These are phyloP conservation scores for Leucoraja ocellata DNA, from an alignment of 2,797 vertebrate genomes.

Conservation along the genomic window DNA sequence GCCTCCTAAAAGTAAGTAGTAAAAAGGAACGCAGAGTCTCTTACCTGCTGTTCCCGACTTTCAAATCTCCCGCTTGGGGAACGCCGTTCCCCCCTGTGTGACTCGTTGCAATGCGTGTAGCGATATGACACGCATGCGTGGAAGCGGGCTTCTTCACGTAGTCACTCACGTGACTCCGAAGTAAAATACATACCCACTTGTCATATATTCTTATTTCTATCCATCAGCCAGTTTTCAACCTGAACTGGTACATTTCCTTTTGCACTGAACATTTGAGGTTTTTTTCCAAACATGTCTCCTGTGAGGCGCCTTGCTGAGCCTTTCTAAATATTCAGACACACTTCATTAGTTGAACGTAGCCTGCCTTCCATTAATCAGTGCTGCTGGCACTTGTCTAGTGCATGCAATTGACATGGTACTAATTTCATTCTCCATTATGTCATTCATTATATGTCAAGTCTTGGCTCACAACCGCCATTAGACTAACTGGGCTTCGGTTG, in stretches of 20 bases:
- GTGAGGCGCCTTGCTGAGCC: background rate
- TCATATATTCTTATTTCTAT: background rate
- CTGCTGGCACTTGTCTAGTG: background rate
- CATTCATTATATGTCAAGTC: background rate
- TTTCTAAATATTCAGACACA: background rate
- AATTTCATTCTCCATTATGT: background rate
- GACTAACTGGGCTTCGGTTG: too few species aligned
- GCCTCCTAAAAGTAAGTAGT: too few species aligned
- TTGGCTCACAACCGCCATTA: background rate
- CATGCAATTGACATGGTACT: background rate
- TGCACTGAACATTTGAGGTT: background rate
- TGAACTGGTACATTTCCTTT: background rate
- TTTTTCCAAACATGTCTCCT: background rate
- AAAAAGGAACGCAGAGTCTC: too few species aligned
- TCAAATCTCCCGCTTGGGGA: too few species aligned
- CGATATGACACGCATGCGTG: too few species aligned
- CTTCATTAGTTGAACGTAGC: background rate
- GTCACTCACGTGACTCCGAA: too few species aligned
- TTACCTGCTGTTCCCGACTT: too few species aligned
- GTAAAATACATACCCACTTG: background rate
- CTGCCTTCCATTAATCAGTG: background rate
- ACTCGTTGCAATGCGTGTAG: too few species aligned
- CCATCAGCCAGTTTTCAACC: background rate
- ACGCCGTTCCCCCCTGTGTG: too few species aligned
- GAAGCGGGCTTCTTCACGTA: too few species aligned